phyloP scores from a whole-genome alignment of 1,140 invertebrate genomes.

The Camponotus pennsylvanicus region DNA sequence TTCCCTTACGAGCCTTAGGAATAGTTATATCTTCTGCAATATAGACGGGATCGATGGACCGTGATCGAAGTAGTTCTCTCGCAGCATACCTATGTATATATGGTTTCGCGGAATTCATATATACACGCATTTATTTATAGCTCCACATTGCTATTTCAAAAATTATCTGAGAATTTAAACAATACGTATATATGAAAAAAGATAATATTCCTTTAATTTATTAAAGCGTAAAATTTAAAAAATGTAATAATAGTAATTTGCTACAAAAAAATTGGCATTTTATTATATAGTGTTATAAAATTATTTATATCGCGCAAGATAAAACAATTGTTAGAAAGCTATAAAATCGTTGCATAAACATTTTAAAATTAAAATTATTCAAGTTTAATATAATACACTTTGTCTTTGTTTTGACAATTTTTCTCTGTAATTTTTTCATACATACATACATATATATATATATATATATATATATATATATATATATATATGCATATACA shows the following conservation, averaged over 20 bases:
- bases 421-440: not conserved
- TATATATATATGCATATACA: not conserved
- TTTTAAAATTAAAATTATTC: conserved; percentile 5
- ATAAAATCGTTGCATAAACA: not conserved
- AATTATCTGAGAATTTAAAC: conserved; percentile 20
- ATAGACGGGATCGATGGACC: conserved; percentile 55
- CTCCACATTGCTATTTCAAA: not conserved
- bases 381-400: not conserved
- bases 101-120: not conserved
- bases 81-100: not conserved
- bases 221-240: conserved; percentile 15
- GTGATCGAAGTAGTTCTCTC: conserved; percentile 56
- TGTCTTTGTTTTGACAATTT: not conserved
- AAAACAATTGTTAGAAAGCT: not conserved
- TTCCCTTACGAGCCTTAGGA: conserved; percentile 76
- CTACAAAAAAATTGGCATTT: not conserved
- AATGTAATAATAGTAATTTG: conserved; percentile 4
- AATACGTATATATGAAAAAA: not conserved
- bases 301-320: not conserved
- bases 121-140: conserved; percentile 8
- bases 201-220: not conserved
- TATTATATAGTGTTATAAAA: conserved; percentile 9
- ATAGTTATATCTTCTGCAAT: conserved; percentile 62
- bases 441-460: not conserved
- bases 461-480: too few relatives aligned